Base-by-base conservation (phyloP, 2,113 vertebrate genomes). In the Calyptomena viridis region DNA sequence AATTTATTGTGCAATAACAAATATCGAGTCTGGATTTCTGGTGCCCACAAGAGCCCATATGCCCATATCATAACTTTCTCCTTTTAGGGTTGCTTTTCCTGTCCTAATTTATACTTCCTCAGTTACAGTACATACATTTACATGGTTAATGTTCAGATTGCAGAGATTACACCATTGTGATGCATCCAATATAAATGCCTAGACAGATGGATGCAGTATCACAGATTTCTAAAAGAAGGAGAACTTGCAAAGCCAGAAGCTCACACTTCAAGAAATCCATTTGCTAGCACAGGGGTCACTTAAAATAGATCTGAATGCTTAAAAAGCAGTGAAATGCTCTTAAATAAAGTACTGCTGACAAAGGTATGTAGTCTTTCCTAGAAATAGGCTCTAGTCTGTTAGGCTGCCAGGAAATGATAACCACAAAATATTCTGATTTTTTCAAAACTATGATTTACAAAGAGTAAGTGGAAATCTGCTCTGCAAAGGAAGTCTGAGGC, bases 161-260 rank as follows among this genome's bases (percentile, higher is more conserved):
- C 88, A 72, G 80, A 95, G 93, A 93, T 90, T 87, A 92, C 95
- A 96, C 91, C 95, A 94, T 82, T 87, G 94, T 86, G 95, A 96
- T 95, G 83, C 84, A 83, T 89, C 87, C 79, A 94, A 81, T 90
- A 80, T 84, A 97, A 95, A 96, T 88, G 81, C 90, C 87, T 95
- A 94, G 94, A 94, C 95, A 97, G 95, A 97, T 97, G 96, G 96
- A 95, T 95, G 91, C 86, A 95, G 35, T 95, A 96, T 96, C 94
- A 93, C 93, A 97, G 88, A 97, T 93, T 96, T 94, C 95, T 95
- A 87, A 94, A 95, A 89, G 90, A 84, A 96, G 92, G 92, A 94
- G 95, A 96, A 96, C 89, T 95, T 91, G 87, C 62, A 96, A 93
- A 94, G 83, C 86, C 91, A 95, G 73, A 95, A 95, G 73, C 85